Evolutionary conservation across 2,113 vertebrate species (phyloP).

Genomic region (Indicator indicator): DNA sequence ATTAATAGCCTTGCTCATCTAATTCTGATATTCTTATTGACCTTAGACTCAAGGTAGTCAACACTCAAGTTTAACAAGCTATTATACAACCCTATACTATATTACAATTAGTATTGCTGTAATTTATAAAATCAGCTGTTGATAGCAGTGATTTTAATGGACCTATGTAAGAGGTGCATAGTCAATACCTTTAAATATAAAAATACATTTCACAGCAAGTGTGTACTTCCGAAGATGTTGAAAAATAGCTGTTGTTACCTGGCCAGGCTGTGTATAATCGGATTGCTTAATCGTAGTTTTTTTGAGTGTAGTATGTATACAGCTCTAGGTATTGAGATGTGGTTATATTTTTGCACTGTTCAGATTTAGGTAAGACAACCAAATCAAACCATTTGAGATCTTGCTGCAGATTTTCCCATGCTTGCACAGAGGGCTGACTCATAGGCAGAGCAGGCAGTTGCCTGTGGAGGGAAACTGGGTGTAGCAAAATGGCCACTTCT

Average conservation of each 20-base stretch:
- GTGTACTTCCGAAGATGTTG: not conserved
- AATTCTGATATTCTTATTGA: constrained; percentile 40
- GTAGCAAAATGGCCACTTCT: not conserved
- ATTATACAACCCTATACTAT: not conserved
- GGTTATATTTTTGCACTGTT: not conserved
- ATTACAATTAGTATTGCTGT: not conserved
- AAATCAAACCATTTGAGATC: not conserved
- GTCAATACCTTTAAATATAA: not conserved
- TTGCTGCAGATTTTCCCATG: not conserved
- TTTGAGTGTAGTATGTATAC: not conserved
- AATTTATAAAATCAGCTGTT: not conserved
- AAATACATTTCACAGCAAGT: not conserved
- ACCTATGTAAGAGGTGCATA: not conserved
- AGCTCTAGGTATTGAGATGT: not conserved
- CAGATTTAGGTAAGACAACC: not conserved
- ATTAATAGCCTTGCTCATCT: constrained; percentile 38
- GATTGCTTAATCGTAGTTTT: not conserved
- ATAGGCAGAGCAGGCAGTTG: not conserved
- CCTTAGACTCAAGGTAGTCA: constrained; percentile 6
- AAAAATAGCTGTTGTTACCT: not conserved
- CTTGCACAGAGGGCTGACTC: not conserved
- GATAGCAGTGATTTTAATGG: constrained; percentile 1
- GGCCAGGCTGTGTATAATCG: not conserved
- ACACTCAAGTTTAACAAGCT: not conserved
- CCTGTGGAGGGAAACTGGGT: constrained; percentile 18